phyloP scores from a whole-genome alignment of 1,140 invertebrate genomes.

The Dreissena rostriformis region DNA sequence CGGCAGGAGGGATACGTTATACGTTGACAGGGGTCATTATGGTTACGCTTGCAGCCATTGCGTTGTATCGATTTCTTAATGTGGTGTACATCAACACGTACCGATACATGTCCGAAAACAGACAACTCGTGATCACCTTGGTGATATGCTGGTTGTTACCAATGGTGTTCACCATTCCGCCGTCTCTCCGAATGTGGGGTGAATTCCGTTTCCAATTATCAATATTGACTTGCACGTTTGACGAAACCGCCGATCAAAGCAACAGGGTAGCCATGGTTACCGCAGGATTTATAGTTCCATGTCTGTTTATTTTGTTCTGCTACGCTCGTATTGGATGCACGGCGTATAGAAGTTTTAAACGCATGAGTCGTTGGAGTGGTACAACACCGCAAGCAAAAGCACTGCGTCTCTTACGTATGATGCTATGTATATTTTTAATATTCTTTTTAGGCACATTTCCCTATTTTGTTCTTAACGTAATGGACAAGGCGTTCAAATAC shows the following conservation, averaged over 20 bases:
- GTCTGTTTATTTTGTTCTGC: conserved; percentile 73
- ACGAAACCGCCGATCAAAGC: conserved; percentile 63
- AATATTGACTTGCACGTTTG: conserved; percentile 74
- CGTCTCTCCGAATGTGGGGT: conserved; percentile 70
- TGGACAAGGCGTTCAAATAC: conserved; percentile 59
- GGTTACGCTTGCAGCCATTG: conserved; percentile 70
- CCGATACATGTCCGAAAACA: conserved; percentile 58
- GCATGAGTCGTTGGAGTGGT: conserved; percentile 61
- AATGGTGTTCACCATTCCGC: conserved; percentile 66
- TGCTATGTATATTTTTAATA: conserved; percentile 68
- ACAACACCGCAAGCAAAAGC: conserved; percentile 61
- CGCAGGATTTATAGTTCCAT: conserved; percentile 72
- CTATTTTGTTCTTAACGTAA: conserved; percentile 66
- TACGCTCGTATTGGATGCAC: conserved; percentile 74
- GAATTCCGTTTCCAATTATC: conserved; percentile 66
- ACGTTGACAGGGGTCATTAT: conserved; percentile 74
- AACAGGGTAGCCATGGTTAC: conserved; percentile 72
- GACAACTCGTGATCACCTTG: conserved; percentile 60
- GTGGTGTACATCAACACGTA: conserved; percentile 71
- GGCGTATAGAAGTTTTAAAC: conserved; percentile 67
- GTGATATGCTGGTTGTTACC: conserved; percentile 72
- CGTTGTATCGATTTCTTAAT: conserved; percentile 73
- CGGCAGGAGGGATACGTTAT: conserved; percentile 68
- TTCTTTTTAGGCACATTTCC: conserved; percentile 70
- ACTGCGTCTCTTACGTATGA: conserved; percentile 67